Conservation (phyloP, 2,113 vertebrate genomes). For the Ictidomys tridecemlineatus region DNA sequence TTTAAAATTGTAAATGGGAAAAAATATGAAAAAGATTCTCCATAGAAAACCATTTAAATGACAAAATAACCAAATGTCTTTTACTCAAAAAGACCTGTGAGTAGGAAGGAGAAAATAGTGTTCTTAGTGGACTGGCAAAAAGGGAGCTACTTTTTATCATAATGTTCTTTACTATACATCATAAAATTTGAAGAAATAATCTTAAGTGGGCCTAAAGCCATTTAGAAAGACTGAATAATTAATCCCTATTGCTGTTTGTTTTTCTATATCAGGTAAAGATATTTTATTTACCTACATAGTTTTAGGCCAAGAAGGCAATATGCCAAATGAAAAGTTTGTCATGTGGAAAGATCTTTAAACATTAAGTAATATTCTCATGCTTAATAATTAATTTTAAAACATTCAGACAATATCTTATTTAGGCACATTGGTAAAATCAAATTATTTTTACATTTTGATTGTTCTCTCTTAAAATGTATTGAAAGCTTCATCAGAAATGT, state of each 20-base stretch:
- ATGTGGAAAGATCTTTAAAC: constrained; percentile 43
- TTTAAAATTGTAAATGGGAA: neutral
- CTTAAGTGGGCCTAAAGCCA: neutral
- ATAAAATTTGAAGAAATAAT: constrained; percentile 42
- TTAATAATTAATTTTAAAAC: constrained; percentile 54
- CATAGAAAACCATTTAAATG: neutral
- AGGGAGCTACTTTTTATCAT: neutral
- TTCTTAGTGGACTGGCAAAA: neutral
- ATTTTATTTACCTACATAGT: neutral
- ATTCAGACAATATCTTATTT: neutral
- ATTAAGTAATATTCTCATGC: constrained; percentile 31
- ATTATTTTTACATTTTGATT: neutral
- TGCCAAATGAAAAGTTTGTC: constrained; percentile 3
- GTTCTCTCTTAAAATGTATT: neutral
- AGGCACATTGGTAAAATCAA: neutral
- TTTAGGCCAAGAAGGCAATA: neutral
- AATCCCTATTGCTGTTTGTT: constrained; percentile 50
- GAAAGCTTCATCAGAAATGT: neutral
- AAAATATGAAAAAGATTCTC: neutral
- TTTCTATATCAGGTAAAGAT: neutral
- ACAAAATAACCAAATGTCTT: neutral
- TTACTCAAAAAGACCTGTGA: neutral
- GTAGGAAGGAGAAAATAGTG: neutral
- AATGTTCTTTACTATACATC: neutral
- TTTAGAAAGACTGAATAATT: constrained; percentile 60